Percentiles rank a stretch among this genome's conserved stretches.
Evolutionary conservation across 1,140 invertebrate species (phyloP).

Genomic region (Drosophila virilis): DNA sequence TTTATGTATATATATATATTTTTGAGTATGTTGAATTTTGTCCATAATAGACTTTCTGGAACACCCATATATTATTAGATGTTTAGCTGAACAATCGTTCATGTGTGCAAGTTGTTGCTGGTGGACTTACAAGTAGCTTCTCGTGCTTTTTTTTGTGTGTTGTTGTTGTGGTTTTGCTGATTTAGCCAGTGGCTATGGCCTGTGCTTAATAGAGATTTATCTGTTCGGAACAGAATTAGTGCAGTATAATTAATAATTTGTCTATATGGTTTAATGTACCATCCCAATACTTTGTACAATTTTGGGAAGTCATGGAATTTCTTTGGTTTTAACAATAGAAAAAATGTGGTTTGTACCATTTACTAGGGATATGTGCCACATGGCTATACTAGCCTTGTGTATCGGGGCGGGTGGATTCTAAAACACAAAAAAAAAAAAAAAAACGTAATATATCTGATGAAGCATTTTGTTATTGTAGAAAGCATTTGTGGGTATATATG

Average conservation of each 20-base stretch:
- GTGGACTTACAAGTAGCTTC: not conserved
- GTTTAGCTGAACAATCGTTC: not conserved
- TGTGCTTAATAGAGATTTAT: not conserved
- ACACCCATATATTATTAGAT: not conserved
- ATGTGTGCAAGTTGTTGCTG: not conserved
- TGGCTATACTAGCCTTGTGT: not conserved
- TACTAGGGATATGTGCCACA: not conserved
- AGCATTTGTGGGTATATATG: not conserved
- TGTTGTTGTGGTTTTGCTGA: not conserved
- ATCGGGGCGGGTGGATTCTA: not conserved
- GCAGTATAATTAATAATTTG: not conserved
- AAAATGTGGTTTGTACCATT: not conserved
- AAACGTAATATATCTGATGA: not conserved
- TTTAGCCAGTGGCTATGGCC: no score
- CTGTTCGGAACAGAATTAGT: not conserved
- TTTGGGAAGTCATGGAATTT: not conserved
- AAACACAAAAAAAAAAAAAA: no score
- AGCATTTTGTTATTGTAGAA: not conserved
- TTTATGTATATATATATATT: no score
- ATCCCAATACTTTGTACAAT: not conserved
- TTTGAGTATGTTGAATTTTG: no score
- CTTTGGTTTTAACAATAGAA: not conserved
- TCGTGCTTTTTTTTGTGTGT: not conserved
- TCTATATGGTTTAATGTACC: not conserved
- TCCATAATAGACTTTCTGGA: not conserved